Base-by-base conservation (phyloP, 1,140 invertebrate genomes). In the Bombus consobrinus region DNA sequence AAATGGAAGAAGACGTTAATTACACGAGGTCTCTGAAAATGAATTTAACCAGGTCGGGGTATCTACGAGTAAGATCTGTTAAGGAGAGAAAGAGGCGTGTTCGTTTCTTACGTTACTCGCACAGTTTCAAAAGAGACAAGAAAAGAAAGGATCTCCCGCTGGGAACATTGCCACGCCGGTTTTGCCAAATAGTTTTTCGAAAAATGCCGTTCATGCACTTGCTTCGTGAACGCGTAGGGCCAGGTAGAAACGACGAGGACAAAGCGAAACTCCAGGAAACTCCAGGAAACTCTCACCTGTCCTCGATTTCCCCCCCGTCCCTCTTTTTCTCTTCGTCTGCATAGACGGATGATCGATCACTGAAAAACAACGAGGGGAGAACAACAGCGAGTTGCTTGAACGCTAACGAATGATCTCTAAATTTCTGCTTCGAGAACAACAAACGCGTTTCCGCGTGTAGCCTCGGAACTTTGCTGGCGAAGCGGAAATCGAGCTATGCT, bases 281-380 rank as follows among this genome's bases (percentile, higher is more conserved):
- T 73, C 22, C 3, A 62, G 78, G 72, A 66, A 83, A 84, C 43
- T 77, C 86, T 86, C 89, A 90, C 86, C 88, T 90, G 89, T 80
- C 86, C n/a, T 41, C 39, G 80, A 81, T 81, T 87, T 76, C 81
- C 78, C 84, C 53, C 32, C 74, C n/a, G n/a, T 37, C 18, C 37
- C 66, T 25, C 8, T 34, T 18, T 62, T 62, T 64, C 34, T 25
- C 66, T 37, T 62, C 6, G 22, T 10, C 37, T 79, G 77, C 43
- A 89, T 66, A 59, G 75, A 83, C 86, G 69, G 86, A 90, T 89
- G 89, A 90, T 90, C 86, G 88, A 90, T 90, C 80, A 90, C 83
- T 62, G 86, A 86, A 90, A 32, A 90, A 90, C 83, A 90, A 90
- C 80, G 68, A 87, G 89, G 79, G 81, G 87, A 78, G 32, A 87